These are phyloP conservation scores for Apodemia hepburni DNA, from an alignment of 2,888 invertebrate genomes.

Conservation along the genomic window DNA sequence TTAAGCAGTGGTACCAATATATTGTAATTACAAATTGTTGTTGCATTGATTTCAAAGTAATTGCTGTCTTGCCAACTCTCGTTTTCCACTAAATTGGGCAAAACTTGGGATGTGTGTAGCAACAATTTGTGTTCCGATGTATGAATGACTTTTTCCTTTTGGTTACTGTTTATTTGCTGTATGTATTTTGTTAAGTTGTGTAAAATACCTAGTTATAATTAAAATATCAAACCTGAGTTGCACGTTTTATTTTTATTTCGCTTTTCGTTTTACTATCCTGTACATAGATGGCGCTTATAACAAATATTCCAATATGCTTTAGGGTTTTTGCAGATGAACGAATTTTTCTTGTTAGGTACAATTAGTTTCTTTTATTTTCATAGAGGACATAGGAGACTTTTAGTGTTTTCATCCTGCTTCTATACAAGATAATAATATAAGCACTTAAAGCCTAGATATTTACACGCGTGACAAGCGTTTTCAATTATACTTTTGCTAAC, in stretches of 20 bases:
- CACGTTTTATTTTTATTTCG: slow-evolving; percentile 62
- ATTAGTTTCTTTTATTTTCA: too few relatives aligned
- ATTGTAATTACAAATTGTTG: slow-evolving; percentile 17
- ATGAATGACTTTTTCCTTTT: slow-evolving; percentile 61
- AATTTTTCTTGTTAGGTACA: not conserved
- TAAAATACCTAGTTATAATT: slow-evolving; percentile 77
- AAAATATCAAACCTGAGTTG: slow-evolving; percentile 68
- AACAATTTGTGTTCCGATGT: slow-evolving; percentile 39
- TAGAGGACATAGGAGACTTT: too few relatives aligned
- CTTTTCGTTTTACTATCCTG: slow-evolving; percentile 38
- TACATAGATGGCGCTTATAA: slow-evolving; percentile 41
- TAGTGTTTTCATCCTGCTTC: too few relatives aligned
- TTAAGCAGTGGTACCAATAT: slow-evolving; percentile 16
- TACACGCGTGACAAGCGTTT: too few relatives aligned
- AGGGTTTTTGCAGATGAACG: not conserved
- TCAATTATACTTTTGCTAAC: too few relatives aligned
- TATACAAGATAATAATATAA: too few relatives aligned
- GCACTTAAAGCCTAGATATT: too few relatives aligned
- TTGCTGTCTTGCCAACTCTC: slow-evolving; percentile 34
- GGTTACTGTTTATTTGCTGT: slow-evolving; percentile 76
- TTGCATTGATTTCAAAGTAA: slow-evolving; percentile 19
- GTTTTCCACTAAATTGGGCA: slow-evolving; percentile 20
- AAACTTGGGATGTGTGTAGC: slow-evolving; percentile 23
- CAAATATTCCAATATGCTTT: not conserved
- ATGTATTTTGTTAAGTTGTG: slow-evolving; percentile 80